Base-by-base conservation (phyloP, 1,140 invertebrate species). In the Drosophila bocki region DNA sequence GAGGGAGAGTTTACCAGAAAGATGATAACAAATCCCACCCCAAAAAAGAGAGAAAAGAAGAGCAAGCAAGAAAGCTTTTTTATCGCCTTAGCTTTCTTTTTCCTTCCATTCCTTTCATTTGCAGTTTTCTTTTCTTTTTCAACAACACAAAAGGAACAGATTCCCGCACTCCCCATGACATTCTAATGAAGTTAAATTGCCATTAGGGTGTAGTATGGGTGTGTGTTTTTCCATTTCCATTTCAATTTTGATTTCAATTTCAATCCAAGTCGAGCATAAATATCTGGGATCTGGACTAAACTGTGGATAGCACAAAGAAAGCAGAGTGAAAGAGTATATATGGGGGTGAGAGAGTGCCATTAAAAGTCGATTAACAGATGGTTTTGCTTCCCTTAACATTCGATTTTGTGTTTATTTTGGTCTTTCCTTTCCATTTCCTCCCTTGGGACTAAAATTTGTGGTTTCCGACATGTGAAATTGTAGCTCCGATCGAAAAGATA, bases 161-260 rank as follows among this genome's bases (percentile, higher is more conserved):
- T 67, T 62, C 33, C n/a, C n/a, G n/a, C 22, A 13, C 57, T 83
- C 54, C 63, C 63, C 74, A 70, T 83, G 75, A 60, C 80, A 83
- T 83, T 83, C 76, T 63, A 83, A 68, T 84, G 67, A 80, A 80
- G 72, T 77, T 78, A 72, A 83, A 84, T 83, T 83, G 80, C 56
- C 70, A 65, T 37, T 26, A 56, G 53, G 13, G 53, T 56, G 6
- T 56, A 22, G 33, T 22, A 7, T 13, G 3, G 22, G n/a, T 47
- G 63, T 65, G 54, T 35, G 39, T 60, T 32, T 54, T 17, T 44
- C 17, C 12, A 37, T 65, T 65, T 59, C 54, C 63, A 65, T 60
- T 61, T 59, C 33, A 39, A 39, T 67, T 67, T 67, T 45, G 32
- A 62, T 67, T 67, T 60, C 42, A 59, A 41, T 65, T 60, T 65